Conservation (phyloP, 1,140 invertebrate species). For the Drosophila navojoa region DNA sequence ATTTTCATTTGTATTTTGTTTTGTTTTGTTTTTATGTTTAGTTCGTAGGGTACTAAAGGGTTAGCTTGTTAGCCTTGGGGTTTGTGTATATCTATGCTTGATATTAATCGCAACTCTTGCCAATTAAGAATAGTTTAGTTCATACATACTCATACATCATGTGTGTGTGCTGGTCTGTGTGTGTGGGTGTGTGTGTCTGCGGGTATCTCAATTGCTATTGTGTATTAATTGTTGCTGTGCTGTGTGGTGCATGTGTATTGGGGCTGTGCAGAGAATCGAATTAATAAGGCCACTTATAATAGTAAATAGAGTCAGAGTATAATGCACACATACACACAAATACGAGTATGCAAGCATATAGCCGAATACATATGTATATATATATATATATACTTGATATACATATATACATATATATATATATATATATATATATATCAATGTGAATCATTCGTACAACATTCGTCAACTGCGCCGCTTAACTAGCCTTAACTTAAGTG, state of each 20-base stretch:
- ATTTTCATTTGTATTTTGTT: neutral
- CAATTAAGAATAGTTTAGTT: slow-evolving; percentile 19
- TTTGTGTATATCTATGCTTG: slow-evolving; percentile 36
- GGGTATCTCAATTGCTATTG: slow-evolving; percentile 31
- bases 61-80: neutral
- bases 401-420: neutral
- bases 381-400: slow-evolving; percentile 3
- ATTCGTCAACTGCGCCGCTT: slow-evolving; percentile 32
- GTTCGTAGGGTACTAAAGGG: slow-evolving; percentile 19
- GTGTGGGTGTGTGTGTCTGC: slow-evolving; percentile 19
- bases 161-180: slow-evolving; percentile 12
- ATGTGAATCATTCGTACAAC: slow-evolving; percentile 32
- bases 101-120: slow-evolving; percentile 11
- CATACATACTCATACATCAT: slow-evolving; percentile 23
- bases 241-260: slow-evolving; percentile 26
- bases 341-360: slow-evolving; percentile 22
- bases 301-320: slow-evolving; percentile 59
- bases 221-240: slow-evolving; percentile 29
- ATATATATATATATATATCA: too few species aligned
- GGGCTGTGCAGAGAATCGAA: slow-evolving; percentile 66
- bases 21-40: slow-evolving; percentile 3
- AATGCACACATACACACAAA: slow-evolving; percentile 51
- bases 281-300: slow-evolving; percentile 81
- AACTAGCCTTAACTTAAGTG: slow-evolving; percentile 68
- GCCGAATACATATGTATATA: slow-evolving; percentile 12